A percentile compares a stretch with the other conserved stretches of the same genome.
These are phyloP conservation scores for Xiphophorus maculatus DNA, from an alignment of 2,113 vertebrate species.

Conservation along the genomic window DNA sequence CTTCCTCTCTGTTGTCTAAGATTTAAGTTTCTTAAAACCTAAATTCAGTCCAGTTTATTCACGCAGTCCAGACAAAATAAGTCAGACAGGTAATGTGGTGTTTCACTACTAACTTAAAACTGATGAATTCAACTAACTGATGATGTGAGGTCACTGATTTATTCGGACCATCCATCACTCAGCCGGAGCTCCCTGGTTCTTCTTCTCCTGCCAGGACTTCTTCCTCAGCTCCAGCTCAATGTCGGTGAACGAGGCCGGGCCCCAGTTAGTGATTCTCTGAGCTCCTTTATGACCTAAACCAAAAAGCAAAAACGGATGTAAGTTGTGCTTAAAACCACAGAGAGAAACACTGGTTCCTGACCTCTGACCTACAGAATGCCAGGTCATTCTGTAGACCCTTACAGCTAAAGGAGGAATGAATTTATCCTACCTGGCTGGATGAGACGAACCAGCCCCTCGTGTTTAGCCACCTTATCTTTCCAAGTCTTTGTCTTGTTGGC, in stretches of 20 bases:
- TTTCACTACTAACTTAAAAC: background rate
- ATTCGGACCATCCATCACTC: slow-evolving; percentile 43
- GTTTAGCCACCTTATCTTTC: slow-evolving; percentile 94
- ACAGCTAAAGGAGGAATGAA: background rate
- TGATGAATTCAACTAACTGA: background rate
- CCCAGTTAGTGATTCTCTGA: slow-evolving; percentile 90
- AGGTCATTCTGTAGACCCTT: background rate
- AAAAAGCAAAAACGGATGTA: background rate
- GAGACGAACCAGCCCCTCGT: slow-evolving; percentile 91
- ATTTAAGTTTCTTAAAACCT: background rate
- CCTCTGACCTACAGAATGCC: too few relatives aligned
- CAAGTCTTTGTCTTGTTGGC: slow-evolving; percentile 90
- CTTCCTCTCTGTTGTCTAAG: background rate
- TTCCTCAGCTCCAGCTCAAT: slow-evolving; percentile 86
- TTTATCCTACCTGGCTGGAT: slow-evolving; percentile 89
- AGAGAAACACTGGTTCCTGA: background rate
- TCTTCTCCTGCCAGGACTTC: slow-evolving; percentile 89
- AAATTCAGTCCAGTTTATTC: too few relatives aligned
- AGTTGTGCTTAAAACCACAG: background rate
- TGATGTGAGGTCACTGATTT: background rate
- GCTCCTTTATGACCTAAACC: slow-evolving; percentile 85
- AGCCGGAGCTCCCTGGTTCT: slow-evolving; percentile 69
- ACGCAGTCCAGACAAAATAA: too few relatives aligned
- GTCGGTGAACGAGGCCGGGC: slow-evolving; percentile 87
- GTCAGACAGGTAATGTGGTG: background rate